These are phyloP conservation scores for Hylyphantes graminicola DNA, from an alignment of 1,140 invertebrate genomes.

Conservation along the genomic window DNA sequence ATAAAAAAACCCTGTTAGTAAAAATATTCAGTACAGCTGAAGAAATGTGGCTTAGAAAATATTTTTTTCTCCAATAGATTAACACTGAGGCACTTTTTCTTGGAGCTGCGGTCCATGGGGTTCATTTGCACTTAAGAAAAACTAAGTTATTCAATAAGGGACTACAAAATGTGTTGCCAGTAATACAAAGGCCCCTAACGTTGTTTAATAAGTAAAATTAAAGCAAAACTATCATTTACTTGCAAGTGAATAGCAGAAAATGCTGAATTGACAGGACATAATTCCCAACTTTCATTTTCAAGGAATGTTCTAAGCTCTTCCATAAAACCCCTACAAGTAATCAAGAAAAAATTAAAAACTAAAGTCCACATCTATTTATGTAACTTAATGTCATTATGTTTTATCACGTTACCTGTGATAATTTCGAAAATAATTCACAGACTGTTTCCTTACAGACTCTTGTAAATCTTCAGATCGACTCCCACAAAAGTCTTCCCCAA, in stretches of 20 bases:
- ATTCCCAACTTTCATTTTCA: constrained; percentile 97
- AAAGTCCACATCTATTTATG: not conserved
- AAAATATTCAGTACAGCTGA: no score
- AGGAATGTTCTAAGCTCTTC: constrained; percentile 95
- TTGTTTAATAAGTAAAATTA: not conserved
- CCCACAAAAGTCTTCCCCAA: constrained; percentile 90
- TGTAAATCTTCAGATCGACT: constrained; percentile 88
- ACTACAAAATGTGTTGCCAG: no score
- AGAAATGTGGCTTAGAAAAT: no score
- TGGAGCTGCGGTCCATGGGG: no score
- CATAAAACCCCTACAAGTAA: constrained; percentile 74
- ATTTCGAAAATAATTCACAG: constrained; percentile 86
- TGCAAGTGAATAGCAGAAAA: constrained; percentile 89
- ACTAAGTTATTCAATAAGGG: no score
- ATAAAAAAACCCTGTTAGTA: no score
- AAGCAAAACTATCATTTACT: constrained; percentile 68
- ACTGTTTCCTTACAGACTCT: constrained; percentile 87
- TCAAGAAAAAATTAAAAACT: not conserved
- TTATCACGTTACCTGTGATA: constrained; percentile 76
- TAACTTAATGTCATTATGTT: not conserved
- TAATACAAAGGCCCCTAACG: not conserved
- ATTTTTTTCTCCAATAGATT: no score
- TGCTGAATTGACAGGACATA: constrained; percentile 88
- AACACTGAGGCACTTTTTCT: no score
- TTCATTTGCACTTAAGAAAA: no score